These are phyloP conservation scores for Indicator maculatus DNA, from an alignment of 2,113 vertebrate species.

Conservation along the genomic window DNA sequence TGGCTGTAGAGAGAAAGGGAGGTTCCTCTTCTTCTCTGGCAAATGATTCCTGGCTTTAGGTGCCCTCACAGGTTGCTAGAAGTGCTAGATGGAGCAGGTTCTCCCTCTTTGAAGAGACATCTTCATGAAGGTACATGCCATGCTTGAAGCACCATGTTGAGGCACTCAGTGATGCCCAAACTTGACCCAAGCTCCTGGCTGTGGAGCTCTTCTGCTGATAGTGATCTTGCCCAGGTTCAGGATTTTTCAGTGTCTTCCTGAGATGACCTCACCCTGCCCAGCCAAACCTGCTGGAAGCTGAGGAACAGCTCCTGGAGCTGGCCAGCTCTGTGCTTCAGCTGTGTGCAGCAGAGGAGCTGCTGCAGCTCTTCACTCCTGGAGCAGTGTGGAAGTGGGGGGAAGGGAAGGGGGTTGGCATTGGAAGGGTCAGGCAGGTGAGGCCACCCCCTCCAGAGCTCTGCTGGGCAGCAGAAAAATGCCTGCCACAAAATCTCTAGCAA, in stretches of 20 bases:
- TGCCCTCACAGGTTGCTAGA: not conserved
- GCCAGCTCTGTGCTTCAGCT: not conserved
- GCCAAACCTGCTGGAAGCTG: not conserved
- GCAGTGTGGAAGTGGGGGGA: not conserved
- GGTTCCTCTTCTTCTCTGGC: not conserved
- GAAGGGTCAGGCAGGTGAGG: not conserved
- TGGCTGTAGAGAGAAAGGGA: not conserved
- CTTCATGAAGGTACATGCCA: no score
- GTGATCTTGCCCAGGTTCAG: not conserved
- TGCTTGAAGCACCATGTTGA: not conserved
- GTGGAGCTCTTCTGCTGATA: accelerated
- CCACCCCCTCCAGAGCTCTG: not conserved
- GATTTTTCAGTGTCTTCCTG: not conserved
- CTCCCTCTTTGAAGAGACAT: not conserved
- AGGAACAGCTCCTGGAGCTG: not conserved
- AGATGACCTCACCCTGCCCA: not conserved
- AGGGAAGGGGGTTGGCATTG: not conserved
- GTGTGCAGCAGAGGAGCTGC: not conserved
- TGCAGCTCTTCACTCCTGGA: not conserved
- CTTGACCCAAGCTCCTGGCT: not conserved
- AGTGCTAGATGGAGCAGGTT: not conserved
- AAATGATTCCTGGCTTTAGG: not conserved
- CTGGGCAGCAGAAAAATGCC: not conserved
- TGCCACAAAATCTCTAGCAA: not conserved
- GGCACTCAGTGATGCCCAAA: not conserved